Evolutionary conservation across 2,888 invertebrate genomes (phyloP).

Genomic region (Monoplex corrugatus): DNA sequence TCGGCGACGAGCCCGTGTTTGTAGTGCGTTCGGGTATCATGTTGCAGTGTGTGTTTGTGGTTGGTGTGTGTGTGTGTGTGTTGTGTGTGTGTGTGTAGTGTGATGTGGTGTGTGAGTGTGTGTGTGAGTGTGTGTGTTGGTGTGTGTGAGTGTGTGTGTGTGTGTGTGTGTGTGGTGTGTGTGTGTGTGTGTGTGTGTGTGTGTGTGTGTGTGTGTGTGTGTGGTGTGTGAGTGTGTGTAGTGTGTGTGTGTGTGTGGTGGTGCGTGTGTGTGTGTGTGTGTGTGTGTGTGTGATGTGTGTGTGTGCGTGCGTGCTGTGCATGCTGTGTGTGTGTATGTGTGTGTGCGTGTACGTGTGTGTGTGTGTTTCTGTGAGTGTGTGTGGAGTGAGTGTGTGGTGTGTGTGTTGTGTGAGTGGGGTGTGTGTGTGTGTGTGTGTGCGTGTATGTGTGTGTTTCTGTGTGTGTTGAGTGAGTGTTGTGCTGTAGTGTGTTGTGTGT

Average conservation of each 20-base stretch:
- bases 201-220: background rate
- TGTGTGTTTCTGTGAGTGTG: too few species aligned
- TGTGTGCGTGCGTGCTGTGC: background rate
- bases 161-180: background rate
- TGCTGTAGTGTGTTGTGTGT: too few species aligned
- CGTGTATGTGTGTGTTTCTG: too few species aligned
- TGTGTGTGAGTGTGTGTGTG: background rate
- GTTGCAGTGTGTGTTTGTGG: too few species aligned
- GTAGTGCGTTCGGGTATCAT: background rate
- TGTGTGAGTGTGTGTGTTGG: background rate
- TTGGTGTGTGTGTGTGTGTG: background rate
- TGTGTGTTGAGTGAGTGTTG: background rate
- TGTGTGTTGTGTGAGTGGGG: too few species aligned
- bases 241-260: background rate
- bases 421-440: too few species aligned
- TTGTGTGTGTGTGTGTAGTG: background rate
- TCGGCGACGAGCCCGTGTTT: too few species aligned
- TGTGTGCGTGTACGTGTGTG: background rate
- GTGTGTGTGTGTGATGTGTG: conserved; percentile 30
- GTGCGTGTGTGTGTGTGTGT: conserved; percentile 32
- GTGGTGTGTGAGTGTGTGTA: too few species aligned
- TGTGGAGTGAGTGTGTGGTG: too few species aligned
- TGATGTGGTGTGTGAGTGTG: background rate
- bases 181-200: too few species aligned
- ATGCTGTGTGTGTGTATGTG: background rate